Evolutionary conservation across 2,797 vertebrate species (phyloP).

Genomic region (Pelochelys cantorii): DNA sequence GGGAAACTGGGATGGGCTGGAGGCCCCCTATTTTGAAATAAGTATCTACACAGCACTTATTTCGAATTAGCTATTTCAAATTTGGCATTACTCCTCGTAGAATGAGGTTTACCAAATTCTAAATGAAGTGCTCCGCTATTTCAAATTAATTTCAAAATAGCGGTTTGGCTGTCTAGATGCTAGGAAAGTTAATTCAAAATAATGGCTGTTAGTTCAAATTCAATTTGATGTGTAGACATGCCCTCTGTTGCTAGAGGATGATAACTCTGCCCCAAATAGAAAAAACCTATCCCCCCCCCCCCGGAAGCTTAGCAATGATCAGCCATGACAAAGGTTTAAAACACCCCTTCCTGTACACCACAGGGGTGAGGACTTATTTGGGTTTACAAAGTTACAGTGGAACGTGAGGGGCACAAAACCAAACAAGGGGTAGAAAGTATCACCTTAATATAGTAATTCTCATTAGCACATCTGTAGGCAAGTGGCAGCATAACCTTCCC

Average conservation of each 20-base stretch:
- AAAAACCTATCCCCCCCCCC: not conserved
- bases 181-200: too few species aligned
- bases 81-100: too few species aligned
- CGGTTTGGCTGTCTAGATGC: too few species aligned
- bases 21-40: too few species aligned
- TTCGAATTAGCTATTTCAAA: too few species aligned
- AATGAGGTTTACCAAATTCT: too few species aligned
- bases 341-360: not conserved
- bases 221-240: too few species aligned
- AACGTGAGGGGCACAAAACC: not conserved
- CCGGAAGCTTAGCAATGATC: not conserved
- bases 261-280: not conserved
- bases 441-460: not conserved
- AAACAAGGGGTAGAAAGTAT: not conserved
- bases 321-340: not conserved
- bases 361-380: not conserved
- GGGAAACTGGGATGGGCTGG: too few species aligned
- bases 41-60: too few species aligned
- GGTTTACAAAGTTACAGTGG: not conserved
- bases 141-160: too few species aligned
- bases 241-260: not conserved
- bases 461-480: not conserved
- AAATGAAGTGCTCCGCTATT: too few species aligned
- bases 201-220: too few species aligned
- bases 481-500: not conserved